Evolutionary conservation across 2,888 invertebrate genomes (phyloP).

Genomic region (Pharmacophagus antenor): DNA sequence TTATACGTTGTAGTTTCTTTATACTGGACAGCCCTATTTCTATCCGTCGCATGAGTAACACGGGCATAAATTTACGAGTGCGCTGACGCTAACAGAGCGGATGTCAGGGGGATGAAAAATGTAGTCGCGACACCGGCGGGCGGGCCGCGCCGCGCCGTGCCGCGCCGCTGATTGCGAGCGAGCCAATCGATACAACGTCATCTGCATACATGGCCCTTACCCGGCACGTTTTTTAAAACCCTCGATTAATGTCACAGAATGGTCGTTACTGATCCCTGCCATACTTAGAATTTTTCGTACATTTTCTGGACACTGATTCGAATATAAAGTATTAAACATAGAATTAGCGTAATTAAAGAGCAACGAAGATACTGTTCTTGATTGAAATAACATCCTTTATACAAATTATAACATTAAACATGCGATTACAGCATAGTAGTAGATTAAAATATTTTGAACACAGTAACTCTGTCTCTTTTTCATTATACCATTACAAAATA

Average conservation of each 20-base stretch:
- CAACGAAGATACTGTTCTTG: no score
- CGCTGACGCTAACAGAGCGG: conserved; percentile 44
- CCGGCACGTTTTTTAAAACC: conserved; percentile 25
- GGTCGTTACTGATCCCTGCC: conserved; percentile 11
- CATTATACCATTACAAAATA: no score
- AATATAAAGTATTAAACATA: no score
- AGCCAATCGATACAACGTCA: conserved; percentile 43
- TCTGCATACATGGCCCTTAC: conserved; percentile 37
- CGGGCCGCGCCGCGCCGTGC: conserved; percentile 38
- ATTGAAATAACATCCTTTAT: no score
- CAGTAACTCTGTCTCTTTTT: no score
- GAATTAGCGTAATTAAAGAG: not conserved
- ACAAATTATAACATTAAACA: no score
- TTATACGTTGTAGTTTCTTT: conserved; percentile 4
- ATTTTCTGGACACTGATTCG: not conserved
- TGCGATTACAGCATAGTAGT: no score
- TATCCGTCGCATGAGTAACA: conserved; percentile 38
- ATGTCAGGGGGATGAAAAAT: conserved; percentile 47
- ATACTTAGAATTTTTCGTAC: not conserved
- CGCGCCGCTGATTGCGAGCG: conserved; percentile 42
- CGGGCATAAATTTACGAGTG: conserved; percentile 43
- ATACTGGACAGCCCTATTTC: conserved; percentile 36
- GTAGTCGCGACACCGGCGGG: conserved; percentile 40
- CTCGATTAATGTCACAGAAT: conserved; percentile 25
- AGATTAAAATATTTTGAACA: no score